Conservation (phyloP, 2,113 vertebrate genomes). For the Emydocephalus ijimae region DNA sequence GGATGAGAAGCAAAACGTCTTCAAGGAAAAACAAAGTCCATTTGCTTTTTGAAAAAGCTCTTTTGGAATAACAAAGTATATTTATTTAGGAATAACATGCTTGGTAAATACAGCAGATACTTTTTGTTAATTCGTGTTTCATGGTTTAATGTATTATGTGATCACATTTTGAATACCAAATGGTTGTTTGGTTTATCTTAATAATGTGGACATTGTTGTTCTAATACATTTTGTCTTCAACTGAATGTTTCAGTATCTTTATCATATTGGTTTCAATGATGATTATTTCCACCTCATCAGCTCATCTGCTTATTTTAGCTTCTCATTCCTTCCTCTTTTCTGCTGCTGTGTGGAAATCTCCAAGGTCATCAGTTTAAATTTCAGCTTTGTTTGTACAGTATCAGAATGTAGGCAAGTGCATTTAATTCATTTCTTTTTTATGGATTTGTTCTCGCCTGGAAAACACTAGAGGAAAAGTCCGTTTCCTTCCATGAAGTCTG, state of each 20-base stretch:
- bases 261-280: background rate
- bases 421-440: background rate
- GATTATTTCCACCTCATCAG: slow-evolving; percentile 32
- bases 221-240: background rate
- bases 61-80: background rate
- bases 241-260: slow-evolving; percentile 30
- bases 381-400: slow-evolving; percentile 23
- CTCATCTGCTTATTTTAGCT: slow-evolving; percentile 36
- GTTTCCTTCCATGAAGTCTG: slow-evolving; percentile 3
- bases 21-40: background rate
- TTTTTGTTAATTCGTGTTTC: background rate
- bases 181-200: slow-evolving; percentile 17
- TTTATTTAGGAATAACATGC: background rate
- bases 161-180: background rate
- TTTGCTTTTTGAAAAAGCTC: background rate
- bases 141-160: background rate
- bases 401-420: background rate
- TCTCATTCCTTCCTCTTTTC: slow-evolving; percentile 42
- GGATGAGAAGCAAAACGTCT: background rate
- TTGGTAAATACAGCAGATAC: background rate
- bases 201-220: slow-evolving; percentile 33
- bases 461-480: background rate
- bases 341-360: slow-evolving; percentile 25
- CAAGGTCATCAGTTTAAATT: background rate
- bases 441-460: background rate